Conservation (phyloP, 2,113 vertebrate genomes). For the Pteropus alecto region DNA sequence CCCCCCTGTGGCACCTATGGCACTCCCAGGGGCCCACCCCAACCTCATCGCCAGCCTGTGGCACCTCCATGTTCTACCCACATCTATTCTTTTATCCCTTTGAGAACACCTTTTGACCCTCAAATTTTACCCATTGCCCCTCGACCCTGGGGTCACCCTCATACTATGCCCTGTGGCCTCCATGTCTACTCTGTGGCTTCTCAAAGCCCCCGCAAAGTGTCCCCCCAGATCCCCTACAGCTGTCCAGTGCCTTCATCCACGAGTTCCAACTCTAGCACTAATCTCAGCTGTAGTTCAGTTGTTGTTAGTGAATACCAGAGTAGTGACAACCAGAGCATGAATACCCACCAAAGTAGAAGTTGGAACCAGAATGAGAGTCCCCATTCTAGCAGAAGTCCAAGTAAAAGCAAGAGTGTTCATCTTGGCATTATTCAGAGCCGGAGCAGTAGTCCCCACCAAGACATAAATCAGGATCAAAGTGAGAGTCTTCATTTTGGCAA, state of each 20-base stretch:
- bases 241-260: conserved; percentile 43
- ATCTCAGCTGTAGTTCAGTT: conserved; percentile 1
- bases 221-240: conserved; percentile 41
- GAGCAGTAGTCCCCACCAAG: neutral
- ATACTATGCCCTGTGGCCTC: conserved; percentile 57
- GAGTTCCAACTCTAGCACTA: conserved; percentile 10
- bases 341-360: neutral
- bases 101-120: conserved; percentile 64
- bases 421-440: neutral
- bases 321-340: conserved; percentile 6
- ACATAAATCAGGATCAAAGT: neutral
- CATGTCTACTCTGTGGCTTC: conserved; percentile 57
- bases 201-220: conserved; percentile 8
- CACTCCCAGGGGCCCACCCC: conserved; percentile 27
- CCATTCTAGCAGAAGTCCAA: neutral
- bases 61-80: conserved; percentile 67
- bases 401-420: neutral
- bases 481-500: neutral
- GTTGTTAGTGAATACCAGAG: neutral
- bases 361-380: neutral
- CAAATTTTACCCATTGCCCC: conserved; percentile 40
- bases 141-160: neutral
- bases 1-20: neutral
- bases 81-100: conserved; percentile 72
- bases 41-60: conserved; percentile 3